These are phyloP conservation scores for Ectemnius lituratus DNA, from an alignment of 2,888 invertebrate species.

Conservation along the genomic window DNA sequence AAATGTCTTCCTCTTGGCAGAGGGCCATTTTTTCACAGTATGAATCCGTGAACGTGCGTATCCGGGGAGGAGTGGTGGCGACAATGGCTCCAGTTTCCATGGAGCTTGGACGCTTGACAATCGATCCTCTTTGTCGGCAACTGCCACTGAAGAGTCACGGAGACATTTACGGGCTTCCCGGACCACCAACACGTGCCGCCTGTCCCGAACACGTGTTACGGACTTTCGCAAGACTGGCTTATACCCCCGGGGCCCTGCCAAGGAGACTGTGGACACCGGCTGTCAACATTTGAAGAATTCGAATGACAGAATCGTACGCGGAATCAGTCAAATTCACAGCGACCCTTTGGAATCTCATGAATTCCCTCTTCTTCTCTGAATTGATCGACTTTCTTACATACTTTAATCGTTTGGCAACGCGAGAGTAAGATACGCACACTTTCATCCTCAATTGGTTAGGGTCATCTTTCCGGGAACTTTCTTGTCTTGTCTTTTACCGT, in stretches of 20 bases:
- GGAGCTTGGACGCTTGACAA: constrained; percentile 60
- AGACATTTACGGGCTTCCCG: constrained; percentile 49
- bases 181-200: constrained; percentile 70
- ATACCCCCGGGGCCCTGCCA: constrained; percentile 31
- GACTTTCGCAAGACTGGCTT: constrained; percentile 61
- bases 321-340: constrained; percentile 22
- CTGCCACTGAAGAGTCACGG: constrained; percentile 50
- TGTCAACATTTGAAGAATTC: constrained; percentile 25
- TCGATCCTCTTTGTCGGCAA: constrained; percentile 67
- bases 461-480: too few species aligned
- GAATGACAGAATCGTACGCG: constrained; percentile 16
- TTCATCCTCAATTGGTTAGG: constrained; percentile 20
- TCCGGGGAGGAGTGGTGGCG: constrained; percentile 59
- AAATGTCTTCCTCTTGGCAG: too few species aligned
- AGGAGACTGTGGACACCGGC: constrained; percentile 31
- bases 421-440: constrained; percentile 38
- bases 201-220: constrained; percentile 61
- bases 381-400: constrained; percentile 10
- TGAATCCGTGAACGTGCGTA: constrained; percentile 64
- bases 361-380: constrained; percentile 19
- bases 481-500: too few species aligned
- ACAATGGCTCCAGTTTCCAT: constrained; percentile 66
- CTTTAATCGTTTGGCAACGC: constrained; percentile 37
- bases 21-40: constrained; percentile 35
- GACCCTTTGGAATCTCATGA: constrained; percentile 20